Evolutionary conservation across 2,888 invertebrate genomes (phyloP).

Genomic region (Ichneumoninae sp.): DNA sequence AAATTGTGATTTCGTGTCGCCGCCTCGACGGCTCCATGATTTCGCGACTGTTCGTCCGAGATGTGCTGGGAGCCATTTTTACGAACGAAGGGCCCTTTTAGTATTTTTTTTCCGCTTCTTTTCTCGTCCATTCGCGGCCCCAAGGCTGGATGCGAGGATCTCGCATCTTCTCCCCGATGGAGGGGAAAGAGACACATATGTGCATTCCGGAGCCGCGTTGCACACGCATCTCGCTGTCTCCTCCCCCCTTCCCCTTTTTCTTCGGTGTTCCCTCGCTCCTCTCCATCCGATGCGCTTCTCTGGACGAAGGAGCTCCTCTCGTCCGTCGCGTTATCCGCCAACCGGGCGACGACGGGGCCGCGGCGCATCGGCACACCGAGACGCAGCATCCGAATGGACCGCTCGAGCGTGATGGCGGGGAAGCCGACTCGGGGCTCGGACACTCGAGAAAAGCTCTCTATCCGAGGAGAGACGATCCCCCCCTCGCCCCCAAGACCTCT

Average conservation of each 20-base stretch:
- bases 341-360: slow-evolving; percentile 58
- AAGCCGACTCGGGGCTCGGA: slow-evolving; percentile 48
- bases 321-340: slow-evolving; percentile 62
- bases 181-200: no score
- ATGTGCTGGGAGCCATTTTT: no score
- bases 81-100: no score
- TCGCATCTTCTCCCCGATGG: no score
- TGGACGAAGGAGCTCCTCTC: slow-evolving; percentile 24
- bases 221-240: slow-evolving; percentile 14
- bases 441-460: slow-evolving; percentile 45
- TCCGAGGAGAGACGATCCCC: neutral
- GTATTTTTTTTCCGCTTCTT: no score
- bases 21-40: no score
- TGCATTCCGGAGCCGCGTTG: slow-evolving; percentile 1
- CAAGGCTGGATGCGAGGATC: no score
- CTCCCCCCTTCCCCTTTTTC: slow-evolving; percentile 43
- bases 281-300: slow-evolving; percentile 11
- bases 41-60: no score
- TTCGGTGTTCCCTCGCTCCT: neutral
- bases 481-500: neutral
- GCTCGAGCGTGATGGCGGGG: slow-evolving; percentile 81
- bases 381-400: slow-evolving; percentile 69
- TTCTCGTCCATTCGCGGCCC: no score
- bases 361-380: slow-evolving; percentile 17
- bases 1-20: no score